Evolutionary conservation across 2,113 vertebrate species (phyloP).

Genomic region (Sander lucioperca): DNA sequence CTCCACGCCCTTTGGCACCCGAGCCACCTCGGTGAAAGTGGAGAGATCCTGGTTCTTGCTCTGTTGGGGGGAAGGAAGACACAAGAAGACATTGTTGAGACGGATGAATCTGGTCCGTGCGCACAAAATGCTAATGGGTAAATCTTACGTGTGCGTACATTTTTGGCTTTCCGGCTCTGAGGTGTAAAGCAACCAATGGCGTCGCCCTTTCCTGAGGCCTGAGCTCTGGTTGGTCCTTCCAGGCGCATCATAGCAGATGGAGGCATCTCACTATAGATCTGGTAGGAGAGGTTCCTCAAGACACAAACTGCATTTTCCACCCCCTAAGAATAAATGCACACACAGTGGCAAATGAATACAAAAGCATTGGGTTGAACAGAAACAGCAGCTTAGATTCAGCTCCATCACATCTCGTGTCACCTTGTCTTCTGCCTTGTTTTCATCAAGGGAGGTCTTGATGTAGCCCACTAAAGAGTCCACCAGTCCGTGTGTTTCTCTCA

Average conservation of each 20-base stretch:
- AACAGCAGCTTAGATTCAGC: neutral
- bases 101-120: neutral
- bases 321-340: conserved; percentile 82
- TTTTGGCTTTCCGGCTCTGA: conserved; percentile 90
- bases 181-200: conserved; percentile 95
- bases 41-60: conserved; percentile 83
- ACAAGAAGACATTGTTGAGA: neutral
- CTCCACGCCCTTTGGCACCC: conserved; percentile 89
- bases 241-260: conserved; percentile 84
- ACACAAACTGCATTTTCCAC: conserved; percentile 94
- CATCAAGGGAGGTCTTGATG: conserved; percentile 86
- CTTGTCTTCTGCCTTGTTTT: conserved; percentile 91
- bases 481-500: conserved; percentile 90
- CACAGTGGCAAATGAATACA: conserved; percentile 8
- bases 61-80: conserved; percentile 52
- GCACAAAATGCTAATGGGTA: neutral
- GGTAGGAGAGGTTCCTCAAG: conserved; percentile 95
- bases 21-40: conserved; percentile 89
- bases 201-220: conserved; percentile 72
- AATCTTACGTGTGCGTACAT: conserved; percentile 77
- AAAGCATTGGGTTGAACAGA: neutral
- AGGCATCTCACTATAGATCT: conserved; percentile 92
- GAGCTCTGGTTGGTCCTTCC: conserved; percentile 84
- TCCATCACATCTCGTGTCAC: conserved; percentile 71
- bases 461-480: conserved; percentile 92